These are phyloP conservation scores for Hemiscyllium ocellatum DNA, from an alignment of 2,113 vertebrate species.

Conservation along the genomic window DNA sequence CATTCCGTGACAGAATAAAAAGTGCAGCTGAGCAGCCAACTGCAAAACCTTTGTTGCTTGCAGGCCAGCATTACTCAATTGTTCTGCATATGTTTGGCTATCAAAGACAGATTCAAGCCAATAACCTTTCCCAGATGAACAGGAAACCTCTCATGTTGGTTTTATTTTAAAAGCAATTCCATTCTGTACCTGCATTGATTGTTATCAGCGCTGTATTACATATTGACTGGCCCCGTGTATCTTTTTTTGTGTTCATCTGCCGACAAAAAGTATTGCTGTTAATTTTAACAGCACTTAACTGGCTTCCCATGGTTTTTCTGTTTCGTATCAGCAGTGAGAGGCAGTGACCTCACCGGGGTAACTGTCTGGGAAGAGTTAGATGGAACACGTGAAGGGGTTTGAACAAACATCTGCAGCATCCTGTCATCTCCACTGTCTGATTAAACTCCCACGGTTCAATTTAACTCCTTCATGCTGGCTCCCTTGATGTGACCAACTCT, in stretches of 20 bases:
- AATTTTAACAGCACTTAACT: neutral
- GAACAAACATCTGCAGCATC: neutral
- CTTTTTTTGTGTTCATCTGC: neutral
- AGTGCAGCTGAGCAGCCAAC: neutral
- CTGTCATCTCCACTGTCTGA: conserved; percentile 9
- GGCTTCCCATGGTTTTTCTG: neutral
- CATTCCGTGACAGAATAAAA: too few relatives aligned
- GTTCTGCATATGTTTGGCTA: neutral
- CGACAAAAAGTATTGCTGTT: neutral
- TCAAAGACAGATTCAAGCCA: neutral
- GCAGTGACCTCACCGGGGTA: neutral
- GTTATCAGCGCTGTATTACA: neutral
- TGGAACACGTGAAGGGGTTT: neutral
- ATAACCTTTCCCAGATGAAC: neutral
- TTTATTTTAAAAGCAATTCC: neutral
- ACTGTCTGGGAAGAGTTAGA: conserved; percentile 1
- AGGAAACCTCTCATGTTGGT: neutral
- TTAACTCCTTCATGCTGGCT: conserved; percentile 8
- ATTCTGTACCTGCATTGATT: neutral
- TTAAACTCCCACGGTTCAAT: neutral
- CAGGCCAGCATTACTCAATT: conserved; percentile 7
- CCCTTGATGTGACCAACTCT: neutral
- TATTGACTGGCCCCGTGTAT: neutral
- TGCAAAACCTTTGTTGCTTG: neutral
- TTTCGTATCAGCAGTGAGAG: neutral